Base-by-base conservation (phyloP, 1,140 invertebrate genomes). In the Saccostrea glomerata region DNA sequence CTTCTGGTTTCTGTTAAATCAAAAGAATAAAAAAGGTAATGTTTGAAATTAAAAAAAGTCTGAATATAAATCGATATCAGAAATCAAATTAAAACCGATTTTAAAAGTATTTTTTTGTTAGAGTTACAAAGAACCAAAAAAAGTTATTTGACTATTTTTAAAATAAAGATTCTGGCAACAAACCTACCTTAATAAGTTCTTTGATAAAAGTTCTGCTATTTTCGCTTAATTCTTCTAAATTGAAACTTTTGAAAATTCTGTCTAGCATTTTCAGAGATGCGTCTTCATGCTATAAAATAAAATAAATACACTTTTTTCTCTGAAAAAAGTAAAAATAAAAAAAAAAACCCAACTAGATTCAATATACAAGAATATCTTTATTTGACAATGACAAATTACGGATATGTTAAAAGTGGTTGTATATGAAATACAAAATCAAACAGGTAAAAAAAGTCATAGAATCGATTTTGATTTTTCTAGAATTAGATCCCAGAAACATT, bases 131-230 rank as follows among this genome's bases (percentile, higher is more conserved):
- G 23, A 66, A 7, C 60, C 60, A 0, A 66, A 1, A 20, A n/a
- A 11, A n/a, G 7, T 9, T 66, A 4, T 9, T 66, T 66, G 7
- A 66, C 5, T 20, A 23, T 66, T n/a, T 66, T n/a, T 66, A 4
- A n/a, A 23, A 9, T 36, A 36, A 36, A 36, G 30, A 36, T n/a
- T 66, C n/a, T 66, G 23, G 17, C 20, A 66, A 77, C 30, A 13
- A 25, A 77, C 47, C 47, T 77, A 77, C 70, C 70, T 77, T 77
- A 30, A 77, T 77, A 77, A 77, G 70, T 30, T 77, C 30, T 77
- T 77, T 77, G 30, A 77, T 77, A 25, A 77, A 77, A 15, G 13
- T 77, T 13, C 30, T 4, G 11, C 25, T 25, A 11, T 36, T 25
- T 30, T 36, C 9, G 13, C 2, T 12, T 13, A 30, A 30, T 36